Evolutionary conservation across 2,888 invertebrate species (phyloP), one percentile per base, ranked within the genome.

Genomic region (Clitarchus hookeri): DNA sequence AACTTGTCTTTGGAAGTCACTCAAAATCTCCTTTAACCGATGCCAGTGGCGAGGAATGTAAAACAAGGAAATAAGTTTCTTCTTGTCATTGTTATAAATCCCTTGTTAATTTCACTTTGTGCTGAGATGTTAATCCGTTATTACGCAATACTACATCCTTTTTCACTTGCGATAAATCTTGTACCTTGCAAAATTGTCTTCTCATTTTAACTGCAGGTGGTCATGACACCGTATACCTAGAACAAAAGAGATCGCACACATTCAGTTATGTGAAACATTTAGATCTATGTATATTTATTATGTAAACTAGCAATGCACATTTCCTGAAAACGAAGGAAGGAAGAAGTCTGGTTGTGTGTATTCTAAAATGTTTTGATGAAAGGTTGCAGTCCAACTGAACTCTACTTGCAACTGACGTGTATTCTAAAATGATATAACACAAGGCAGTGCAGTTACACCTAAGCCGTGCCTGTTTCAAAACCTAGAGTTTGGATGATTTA

Each of bases 41-140:
- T 87, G 87, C 87, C 87, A n/a, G 86, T 87, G 85, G 87, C 87
- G 84, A 84, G 86, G 84, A 87, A 87, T 86, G 87, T 87, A 84
- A 85, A 85, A 87, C 86, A 87, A 83, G 83, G 87, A 82, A 87
- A 80, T 36, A 77, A 79, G 78, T 80, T 79, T 26, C 84, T 84
- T 82, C 44, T 84, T 86, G 54, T 85, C 87, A 87, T 87, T 83
- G 86, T 87, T 87, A 85, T 83, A 82, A 86, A 78, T 85, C 44
- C 53, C 25, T 48, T 85, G 44, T 84, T n/a, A 44, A 84, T 27
- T 27, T 26, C 80, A 54, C 48, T 84, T 86, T 48, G 44, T 19
- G 65, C 65, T 65, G 65, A 65, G 65, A 65, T 19, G 65, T 16
- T 65, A 65, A 16, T 65, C 16, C 65, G n/a, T 23, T 3, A 65